Conservation (phyloP, 2,888 invertebrate species). For the Stenichneumon culpator region DNA sequence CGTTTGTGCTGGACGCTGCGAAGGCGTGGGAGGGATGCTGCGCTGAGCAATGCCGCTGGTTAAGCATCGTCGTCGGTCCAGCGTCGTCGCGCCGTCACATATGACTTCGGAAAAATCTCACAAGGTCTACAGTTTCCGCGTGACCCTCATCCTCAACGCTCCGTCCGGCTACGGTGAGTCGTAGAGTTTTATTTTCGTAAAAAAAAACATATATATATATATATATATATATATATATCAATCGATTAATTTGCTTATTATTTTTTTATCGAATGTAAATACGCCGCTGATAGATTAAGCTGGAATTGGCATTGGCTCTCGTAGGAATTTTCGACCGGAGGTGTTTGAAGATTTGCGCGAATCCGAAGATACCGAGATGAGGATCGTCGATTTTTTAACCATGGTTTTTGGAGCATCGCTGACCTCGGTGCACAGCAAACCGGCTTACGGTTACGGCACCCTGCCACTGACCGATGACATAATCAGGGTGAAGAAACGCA, state of each 20-base stretch:
- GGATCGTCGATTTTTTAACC: slow-evolving; percentile 52
- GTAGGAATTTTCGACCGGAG: background rate
- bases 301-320: background rate
- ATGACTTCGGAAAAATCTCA: slow-evolving; percentile 43
- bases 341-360: background rate
- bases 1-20: slow-evolving; percentile 67
- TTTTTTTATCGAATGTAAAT: background rate
- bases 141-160: slow-evolving; percentile 72
- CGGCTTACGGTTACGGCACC: slow-evolving; percentile 12
- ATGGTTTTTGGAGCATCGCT: slow-evolving; percentile 38
- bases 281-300: too few species aligned
- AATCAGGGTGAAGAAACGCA: slow-evolving; percentile 54
- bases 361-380: slow-evolving; percentile 21
- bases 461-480: slow-evolving; percentile 23
- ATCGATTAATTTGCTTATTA: background rate
- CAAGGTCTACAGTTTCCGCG: slow-evolving; percentile 74
- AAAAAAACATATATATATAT: too few species aligned
- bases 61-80: slow-evolving; percentile 60
- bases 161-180: slow-evolving; percentile 56
- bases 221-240: too few species aligned
- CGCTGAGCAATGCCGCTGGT: slow-evolving; percentile 54
- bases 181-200: background rate
- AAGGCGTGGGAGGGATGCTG: slow-evolving; percentile 73
- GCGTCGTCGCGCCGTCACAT: slow-evolving; percentile 43
- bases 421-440: slow-evolving; percentile 47